Conservation (phyloP, 1,140 invertebrate genomes). For the Hydropsyche tenuis region DNA sequence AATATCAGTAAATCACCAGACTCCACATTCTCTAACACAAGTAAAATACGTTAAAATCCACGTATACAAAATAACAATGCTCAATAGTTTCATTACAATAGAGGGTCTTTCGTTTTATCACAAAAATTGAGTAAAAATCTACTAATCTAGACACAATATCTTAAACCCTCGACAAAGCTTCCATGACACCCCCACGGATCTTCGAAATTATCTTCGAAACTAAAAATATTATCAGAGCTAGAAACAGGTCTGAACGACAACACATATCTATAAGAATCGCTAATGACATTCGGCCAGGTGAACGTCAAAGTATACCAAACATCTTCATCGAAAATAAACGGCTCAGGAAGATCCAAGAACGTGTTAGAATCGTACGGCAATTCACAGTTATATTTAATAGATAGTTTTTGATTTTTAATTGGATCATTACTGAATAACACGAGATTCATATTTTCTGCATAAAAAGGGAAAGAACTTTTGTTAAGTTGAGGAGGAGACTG, state of each 20-base stretch:
- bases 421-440: constrained; percentile 52
- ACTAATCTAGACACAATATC: constrained; percentile 36
- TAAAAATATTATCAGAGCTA: constrained; percentile 55
- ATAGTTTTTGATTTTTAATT: constrained; percentile 52
- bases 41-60: neutral
- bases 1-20: too few species aligned
- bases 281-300: constrained; percentile 55
- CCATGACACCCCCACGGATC: constrained; percentile 51
- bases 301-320: constrained; percentile 59
- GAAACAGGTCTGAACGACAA: constrained; percentile 55
- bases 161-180: constrained; percentile 59
- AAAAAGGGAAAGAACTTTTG: constrained; percentile 52
- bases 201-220: constrained; percentile 57
- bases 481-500: constrained; percentile 55
- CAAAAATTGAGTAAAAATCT: too few species aligned
- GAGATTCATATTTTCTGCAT: constrained; percentile 57
- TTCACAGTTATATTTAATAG: constrained; percentile 53
- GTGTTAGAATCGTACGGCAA: constrained; percentile 57
- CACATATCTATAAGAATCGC: constrained; percentile 54
- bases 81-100: too few species aligned
- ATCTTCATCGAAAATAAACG: constrained; percentile 57
- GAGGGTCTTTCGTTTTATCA: too few species aligned
- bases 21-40: neutral
- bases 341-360: constrained; percentile 56
- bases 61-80: too few species aligned